A percentile compares a stretch with the other conserved stretches of the same genome.
Conservation (phyloP, 2,797 vertebrate species). For the Rhodeus uyekii region DNA sequence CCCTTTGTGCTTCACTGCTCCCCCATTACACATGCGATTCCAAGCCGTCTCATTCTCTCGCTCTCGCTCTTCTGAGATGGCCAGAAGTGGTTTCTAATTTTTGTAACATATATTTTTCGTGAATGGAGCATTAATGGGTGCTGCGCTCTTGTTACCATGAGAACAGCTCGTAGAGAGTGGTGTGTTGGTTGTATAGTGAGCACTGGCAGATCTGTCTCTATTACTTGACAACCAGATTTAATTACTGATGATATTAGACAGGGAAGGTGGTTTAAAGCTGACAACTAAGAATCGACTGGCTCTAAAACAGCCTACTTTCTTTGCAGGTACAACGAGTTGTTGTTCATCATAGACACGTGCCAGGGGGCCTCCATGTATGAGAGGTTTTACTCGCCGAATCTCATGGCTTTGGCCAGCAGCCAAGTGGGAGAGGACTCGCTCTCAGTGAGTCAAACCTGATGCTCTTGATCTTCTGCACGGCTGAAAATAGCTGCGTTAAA, state of each 20-base stretch:
- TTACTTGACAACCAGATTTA: neutral
- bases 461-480: neutral
- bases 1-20: constrained; percentile 33
- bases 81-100: constrained; percentile 26
- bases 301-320: constrained; percentile 32
- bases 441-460: constrained; percentile 80
- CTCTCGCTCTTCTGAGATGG: neutral
- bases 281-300: neutral
- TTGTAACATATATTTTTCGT: constrained; percentile 10
- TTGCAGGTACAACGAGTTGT: constrained; percentile 92
- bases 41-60: neutral
- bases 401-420: constrained; percentile 97
- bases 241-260: neutral
- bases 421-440: constrained; percentile 98
- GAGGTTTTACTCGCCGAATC: constrained; percentile 96
- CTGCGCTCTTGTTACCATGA: constrained; percentile 65
- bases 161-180: constrained; percentile 65
- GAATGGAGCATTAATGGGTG: constrained; percentile 56
- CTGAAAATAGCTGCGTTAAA: neutral
- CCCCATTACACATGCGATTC: constrained; percentile 1
- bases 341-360: constrained; percentile 99
- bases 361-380: constrained; percentile 99
- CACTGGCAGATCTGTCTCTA: neutral
- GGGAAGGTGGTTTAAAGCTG: neutral
- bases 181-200: constrained; percentile 41